Evolutionary conservation across 1,140 invertebrate species (phyloP).

Genomic region (Lerema accius): DNA sequence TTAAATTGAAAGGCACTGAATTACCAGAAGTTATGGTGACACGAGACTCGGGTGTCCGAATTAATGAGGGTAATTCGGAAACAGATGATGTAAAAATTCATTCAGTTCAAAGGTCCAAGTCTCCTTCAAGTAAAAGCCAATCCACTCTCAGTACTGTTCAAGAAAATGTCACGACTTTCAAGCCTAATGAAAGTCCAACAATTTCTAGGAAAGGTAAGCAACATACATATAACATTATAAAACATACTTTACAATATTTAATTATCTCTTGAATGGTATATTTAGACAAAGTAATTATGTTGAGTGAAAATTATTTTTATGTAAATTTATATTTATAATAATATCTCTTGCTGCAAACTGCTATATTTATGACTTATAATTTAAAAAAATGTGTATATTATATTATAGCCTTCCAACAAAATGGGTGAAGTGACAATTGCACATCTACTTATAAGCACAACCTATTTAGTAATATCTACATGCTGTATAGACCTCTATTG

Average conservation of each 20-base stretch:
- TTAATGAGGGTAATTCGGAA: constrained; percentile 30
- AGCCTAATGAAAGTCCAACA: constrained; percentile 59
- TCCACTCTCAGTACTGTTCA: constrained; percentile 68
- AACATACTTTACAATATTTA: too few species aligned
- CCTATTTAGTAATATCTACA: too few species aligned
- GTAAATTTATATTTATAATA: too few species aligned
- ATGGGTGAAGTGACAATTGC: too few species aligned
- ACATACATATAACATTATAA: constrained; percentile 7
- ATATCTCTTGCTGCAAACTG: too few species aligned
- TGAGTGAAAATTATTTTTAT: too few species aligned
- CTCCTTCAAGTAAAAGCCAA: constrained; percentile 63
- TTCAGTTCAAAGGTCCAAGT: constrained; percentile 53
- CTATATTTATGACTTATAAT: too few species aligned
- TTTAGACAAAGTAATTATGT: too few species aligned
- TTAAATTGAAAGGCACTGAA: constrained; percentile 47
- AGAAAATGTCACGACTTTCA: constrained; percentile 63
- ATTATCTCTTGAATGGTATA: background rate
- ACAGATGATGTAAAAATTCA: constrained; percentile 31
- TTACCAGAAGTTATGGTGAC: constrained; percentile 55
- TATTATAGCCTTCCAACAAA: too few species aligned
- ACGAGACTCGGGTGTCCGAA: constrained; percentile 30
- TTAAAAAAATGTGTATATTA: too few species aligned
- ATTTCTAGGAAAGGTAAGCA: constrained; percentile 55
- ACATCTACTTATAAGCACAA: too few species aligned
- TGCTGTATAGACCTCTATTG: too few species aligned